Conservation (phyloP, 1,140 invertebrate species). For the Nephotettix cincticeps region DNA sequence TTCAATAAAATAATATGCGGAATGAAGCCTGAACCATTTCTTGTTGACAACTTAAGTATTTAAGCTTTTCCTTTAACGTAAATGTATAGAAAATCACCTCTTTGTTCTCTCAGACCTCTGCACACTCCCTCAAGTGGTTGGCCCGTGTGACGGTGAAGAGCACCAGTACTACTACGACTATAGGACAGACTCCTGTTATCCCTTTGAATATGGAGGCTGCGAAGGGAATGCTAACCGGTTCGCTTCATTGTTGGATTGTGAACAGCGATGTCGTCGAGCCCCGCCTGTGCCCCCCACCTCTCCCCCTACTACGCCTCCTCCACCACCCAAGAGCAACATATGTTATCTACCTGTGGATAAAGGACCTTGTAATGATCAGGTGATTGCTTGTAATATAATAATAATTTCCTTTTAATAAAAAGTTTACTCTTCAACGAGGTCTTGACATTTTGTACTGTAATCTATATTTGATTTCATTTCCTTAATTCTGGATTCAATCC, state of each 20-base stretch:
- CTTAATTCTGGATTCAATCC: too few relatives aligned
- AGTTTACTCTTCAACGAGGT: too few relatives aligned
- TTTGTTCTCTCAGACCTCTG: slow-evolving; percentile 61
- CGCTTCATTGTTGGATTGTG: slow-evolving; percentile 47
- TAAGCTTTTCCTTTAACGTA: too few relatives aligned
- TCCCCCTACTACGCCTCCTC: not conserved
- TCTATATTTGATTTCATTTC: too few relatives aligned
- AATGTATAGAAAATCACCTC: too few relatives aligned
- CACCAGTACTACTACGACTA: slow-evolving; percentile 74
- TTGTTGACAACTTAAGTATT: too few relatives aligned
- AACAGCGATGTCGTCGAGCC: slow-evolving; percentile 42
- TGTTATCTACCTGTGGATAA: slow-evolving; percentile 52
- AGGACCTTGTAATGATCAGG: slow-evolving; percentile 67
- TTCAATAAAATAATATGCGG: too few relatives aligned
- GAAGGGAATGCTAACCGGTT: slow-evolving; percentile 72
- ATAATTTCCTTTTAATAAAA: too few relatives aligned
- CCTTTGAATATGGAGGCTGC: slow-evolving; percentile 68
- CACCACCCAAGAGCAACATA: slow-evolving; percentile 29
- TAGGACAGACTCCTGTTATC: slow-evolving; percentile 60
- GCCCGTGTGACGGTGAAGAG: slow-evolving; percentile 66
- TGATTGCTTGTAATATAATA: too few relatives aligned
- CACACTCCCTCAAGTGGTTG: slow-evolving; percentile 66
- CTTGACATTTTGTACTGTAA: too few relatives aligned
- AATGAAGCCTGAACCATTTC: too few relatives aligned
- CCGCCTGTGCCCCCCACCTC: slow-evolving; percentile 32